Evolutionary conservation across 2,888 invertebrate genomes (phyloP).

Genomic region (Cantharis lateralis): DNA sequence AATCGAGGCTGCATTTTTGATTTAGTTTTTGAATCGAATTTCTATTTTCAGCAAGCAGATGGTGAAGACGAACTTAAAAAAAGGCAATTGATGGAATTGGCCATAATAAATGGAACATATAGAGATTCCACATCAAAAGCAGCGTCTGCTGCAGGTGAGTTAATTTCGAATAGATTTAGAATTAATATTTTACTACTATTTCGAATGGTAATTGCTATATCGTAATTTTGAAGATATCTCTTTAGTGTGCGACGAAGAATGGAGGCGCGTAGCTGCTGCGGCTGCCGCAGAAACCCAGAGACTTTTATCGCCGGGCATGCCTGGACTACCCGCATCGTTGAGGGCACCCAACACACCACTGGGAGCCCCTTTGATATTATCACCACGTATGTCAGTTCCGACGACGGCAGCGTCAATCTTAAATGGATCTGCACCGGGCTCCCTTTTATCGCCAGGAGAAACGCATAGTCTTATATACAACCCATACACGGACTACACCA

Average conservation of each 20-base stretch:
- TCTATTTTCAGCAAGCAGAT: slow-evolving; percentile 83
- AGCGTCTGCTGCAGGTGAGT: slow-evolving; percentile 79
- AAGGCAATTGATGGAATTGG: slow-evolving; percentile 99
- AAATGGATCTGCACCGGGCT: slow-evolving; percentile 69
- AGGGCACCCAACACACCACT: slow-evolving; percentile 75
- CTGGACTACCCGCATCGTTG: slow-evolving; percentile 68
- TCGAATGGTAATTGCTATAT: not conserved
- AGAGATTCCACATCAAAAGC: slow-evolving; percentile 93
- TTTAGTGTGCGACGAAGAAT: slow-evolving; percentile 80
- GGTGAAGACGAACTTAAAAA: slow-evolving; percentile 99
- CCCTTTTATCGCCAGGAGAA: slow-evolving; percentile 68
- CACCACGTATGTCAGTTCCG: slow-evolving; percentile 84
- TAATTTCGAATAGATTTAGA: not conserved
- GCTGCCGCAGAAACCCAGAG: slow-evolving; percentile 81
- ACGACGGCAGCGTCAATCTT: slow-evolving; percentile 72
- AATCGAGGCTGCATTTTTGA: not conserved
- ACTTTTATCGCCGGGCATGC: slow-evolving; percentile 65
- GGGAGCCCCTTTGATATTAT: slow-evolving; percentile 91
- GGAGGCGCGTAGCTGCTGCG: slow-evolving; percentile 81
- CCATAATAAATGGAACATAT: slow-evolving; percentile 99
- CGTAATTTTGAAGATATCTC: not conserved
- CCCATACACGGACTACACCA: slow-evolving; percentile 86
- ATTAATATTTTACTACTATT: not conserved
- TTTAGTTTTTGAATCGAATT: not conserved
- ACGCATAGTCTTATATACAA: slow-evolving; percentile 88